A percentile compares a stretch with the other conserved stretches of the same genome.
Conservation (phyloP, 2,888 invertebrate species). For the Trissolcus brochymenae region DNA sequence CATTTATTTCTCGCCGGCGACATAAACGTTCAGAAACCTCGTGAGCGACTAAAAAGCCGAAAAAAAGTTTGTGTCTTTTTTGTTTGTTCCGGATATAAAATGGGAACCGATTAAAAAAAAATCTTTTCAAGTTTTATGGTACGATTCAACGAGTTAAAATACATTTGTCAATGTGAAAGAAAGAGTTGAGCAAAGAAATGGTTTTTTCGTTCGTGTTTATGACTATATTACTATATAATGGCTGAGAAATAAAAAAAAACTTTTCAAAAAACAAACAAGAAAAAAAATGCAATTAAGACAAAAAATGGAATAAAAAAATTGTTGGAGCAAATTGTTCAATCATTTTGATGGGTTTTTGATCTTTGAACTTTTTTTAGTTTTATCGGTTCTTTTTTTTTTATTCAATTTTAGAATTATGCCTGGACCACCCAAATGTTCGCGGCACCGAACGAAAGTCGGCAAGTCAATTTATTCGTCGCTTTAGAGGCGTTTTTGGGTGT, state of each 20-base stretch:
- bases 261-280: no score
- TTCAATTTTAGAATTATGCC: conserved; percentile 25
- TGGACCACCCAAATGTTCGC: conserved; percentile 35
- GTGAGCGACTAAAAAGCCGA: conserved; percentile 4
- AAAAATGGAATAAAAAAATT: not conserved
- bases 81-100: no score
- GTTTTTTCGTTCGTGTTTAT: not conserved
- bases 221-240: no score
- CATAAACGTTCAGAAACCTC: conserved; percentile 53
- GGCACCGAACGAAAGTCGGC: conserved; percentile 16
- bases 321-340: not conserved
- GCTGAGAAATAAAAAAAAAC: no score
- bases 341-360: not conserved
- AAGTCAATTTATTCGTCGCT: conserved; percentile 32
- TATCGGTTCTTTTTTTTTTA: conserved; percentile 17
- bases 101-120: no score
- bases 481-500: conserved; percentile 30
- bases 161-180: not conserved
- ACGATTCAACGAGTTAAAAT: no score
- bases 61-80: not conserved
- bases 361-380: conserved; percentile 15
- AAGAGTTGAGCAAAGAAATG: not conserved
- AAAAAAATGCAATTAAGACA: no score
- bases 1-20: conserved; percentile 17
- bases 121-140: no score